phyloP scores from a whole-genome alignment of 2,797 vertebrate genomes.

The Arrhamphus sclerolepis region DNA sequence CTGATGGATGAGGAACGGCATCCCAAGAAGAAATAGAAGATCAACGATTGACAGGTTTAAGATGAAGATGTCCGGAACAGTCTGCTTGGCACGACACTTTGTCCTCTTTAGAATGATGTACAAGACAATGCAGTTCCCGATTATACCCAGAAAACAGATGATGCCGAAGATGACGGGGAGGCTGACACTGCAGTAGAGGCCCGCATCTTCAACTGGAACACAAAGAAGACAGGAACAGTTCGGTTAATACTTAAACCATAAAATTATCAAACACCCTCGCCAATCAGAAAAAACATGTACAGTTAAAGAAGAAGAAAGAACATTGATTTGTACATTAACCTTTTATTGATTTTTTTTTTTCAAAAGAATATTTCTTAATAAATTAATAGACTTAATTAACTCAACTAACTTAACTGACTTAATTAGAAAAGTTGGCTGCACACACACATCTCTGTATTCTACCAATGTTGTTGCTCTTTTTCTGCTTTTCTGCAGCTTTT shows the following conservation, averaged over 20 bases:
- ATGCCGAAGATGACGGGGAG: conserved; percentile 85
- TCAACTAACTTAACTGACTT: too few relatives aligned
- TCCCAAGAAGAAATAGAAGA: conserved; percentile 86
- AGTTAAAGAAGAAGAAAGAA: too few relatives aligned
- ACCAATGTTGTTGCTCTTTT: too few relatives aligned
- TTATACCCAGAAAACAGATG: conserved; percentile 86
- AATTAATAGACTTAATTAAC: too few relatives aligned
- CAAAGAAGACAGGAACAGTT: conserved; percentile 25
- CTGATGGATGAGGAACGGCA: conserved; percentile 91
- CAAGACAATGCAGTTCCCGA: conserved; percentile 85
- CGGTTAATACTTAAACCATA: background rate
- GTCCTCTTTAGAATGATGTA: conserved; percentile 88
- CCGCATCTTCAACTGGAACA: conserved; percentile 53
- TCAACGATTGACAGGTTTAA: conserved; percentile 87
- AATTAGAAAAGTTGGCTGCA: too few relatives aligned
- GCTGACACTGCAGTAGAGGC: conserved; percentile 74
- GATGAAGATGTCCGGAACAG: conserved; percentile 87
- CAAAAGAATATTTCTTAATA: too few relatives aligned
- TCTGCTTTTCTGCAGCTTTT: too few relatives aligned
- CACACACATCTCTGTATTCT: too few relatives aligned
- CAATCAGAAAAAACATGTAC: too few relatives aligned
- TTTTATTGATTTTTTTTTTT: too few relatives aligned
- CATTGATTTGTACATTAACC: too few relatives aligned
- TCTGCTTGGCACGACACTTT: conserved; percentile 82
- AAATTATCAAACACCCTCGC: too few relatives aligned